phyloP scores from a whole-genome alignment of 2,797 vertebrate species.

The Scomberomorus guttatus region DNA sequence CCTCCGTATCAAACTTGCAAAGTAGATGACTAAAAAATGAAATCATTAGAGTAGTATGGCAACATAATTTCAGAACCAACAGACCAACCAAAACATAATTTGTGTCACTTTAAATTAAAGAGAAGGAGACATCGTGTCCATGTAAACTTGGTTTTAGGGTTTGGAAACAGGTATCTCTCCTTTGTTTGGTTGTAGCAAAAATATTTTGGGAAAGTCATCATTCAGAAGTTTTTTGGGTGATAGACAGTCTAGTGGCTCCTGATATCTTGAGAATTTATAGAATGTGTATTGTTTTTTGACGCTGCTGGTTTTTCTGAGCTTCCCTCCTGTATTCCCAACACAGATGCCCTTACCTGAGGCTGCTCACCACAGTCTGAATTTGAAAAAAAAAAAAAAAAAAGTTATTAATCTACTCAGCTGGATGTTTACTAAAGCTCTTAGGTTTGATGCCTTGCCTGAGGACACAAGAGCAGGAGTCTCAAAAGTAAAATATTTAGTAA shows the following conservation, averaged over 20 bases:
- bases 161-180: too few species aligned
- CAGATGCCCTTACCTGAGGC: constrained; percentile 31
- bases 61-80: too few species aligned
- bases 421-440: constrained; percentile 26
- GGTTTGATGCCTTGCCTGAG: constrained; percentile 15
- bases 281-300: not conserved
- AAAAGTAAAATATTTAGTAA: constrained; percentile 28
- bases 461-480: constrained; percentile 18
- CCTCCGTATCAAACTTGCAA: too few species aligned
- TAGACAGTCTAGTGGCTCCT: not conserved
- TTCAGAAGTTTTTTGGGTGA: too few species aligned
- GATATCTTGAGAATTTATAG: not conserved
- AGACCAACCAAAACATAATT: too few species aligned
- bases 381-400: not conserved
- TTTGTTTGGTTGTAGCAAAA: too few species aligned
- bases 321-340: not conserved
- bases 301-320: not conserved
- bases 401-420: constrained; percentile 42
- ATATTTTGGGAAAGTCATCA: too few species aligned
- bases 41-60: too few species aligned
- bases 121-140: too few species aligned
- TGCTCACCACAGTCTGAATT: constrained; percentile 12
- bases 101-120: too few species aligned
- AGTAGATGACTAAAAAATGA: too few species aligned
- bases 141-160: too few species aligned